These are phyloP conservation scores for Heliconius himera DNA, from an alignment of 1,140 invertebrate genomes.

Conservation along the genomic window DNA sequence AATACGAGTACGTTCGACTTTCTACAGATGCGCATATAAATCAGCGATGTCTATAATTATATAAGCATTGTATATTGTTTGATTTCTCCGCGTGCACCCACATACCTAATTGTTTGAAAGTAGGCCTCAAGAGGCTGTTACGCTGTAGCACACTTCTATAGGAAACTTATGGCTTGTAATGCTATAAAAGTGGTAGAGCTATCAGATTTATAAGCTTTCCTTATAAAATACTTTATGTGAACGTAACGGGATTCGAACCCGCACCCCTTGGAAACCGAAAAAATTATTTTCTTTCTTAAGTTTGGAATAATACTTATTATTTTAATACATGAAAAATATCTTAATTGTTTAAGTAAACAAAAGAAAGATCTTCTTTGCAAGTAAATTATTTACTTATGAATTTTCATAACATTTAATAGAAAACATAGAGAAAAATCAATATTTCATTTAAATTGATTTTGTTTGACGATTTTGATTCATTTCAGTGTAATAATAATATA, in stretches of 20 bases:
- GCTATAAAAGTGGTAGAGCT: background rate
- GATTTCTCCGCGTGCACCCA: constrained; percentile 43
- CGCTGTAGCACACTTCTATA: constrained; percentile 18
- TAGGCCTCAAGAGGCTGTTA: constrained; percentile 39
- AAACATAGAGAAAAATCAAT: too few relatives aligned
- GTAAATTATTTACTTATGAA: too few relatives aligned
- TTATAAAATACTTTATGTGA: background rate
- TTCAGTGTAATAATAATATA: too few relatives aligned
- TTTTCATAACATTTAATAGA: too few relatives aligned
- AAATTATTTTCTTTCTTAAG: background rate
- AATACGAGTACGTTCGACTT: constrained; percentile 22
- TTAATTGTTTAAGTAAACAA: too few relatives aligned
- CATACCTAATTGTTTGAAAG: constrained; percentile 44
- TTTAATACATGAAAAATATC: too few relatives aligned
- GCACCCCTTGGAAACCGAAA: too few relatives aligned
- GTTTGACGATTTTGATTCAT: too few relatives aligned
- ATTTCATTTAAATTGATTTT: too few relatives aligned
- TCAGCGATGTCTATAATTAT: constrained; percentile 36
- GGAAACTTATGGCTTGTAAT: constrained; percentile 18
- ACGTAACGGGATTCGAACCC: too few relatives aligned
- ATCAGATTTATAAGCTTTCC: background rate
- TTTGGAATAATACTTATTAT: too few relatives aligned
- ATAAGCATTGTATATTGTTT: constrained; percentile 42
- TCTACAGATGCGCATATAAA: constrained; percentile 35
- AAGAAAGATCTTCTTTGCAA: too few relatives aligned